Evolutionary conservation across 2,113 vertebrate genomes (phyloP), one percentile per base, ranked within the genome.

Genomic region (Misgurnus mizolepis): DNA sequence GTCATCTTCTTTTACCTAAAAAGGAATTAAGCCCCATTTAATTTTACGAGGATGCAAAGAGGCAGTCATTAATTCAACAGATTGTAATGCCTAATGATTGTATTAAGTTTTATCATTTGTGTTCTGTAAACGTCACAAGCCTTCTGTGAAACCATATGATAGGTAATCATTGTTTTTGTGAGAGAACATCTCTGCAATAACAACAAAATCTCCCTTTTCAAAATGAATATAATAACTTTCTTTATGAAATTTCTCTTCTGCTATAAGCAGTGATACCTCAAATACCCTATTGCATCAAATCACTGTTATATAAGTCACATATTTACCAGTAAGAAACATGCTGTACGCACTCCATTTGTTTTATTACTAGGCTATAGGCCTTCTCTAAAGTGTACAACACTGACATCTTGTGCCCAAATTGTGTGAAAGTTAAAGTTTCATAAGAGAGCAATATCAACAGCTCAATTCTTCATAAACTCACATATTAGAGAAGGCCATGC

Each of bases 11-110:
- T 47, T 53, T 64, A 55, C 56, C 50, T 65, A n/a, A 65, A 22
- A 56, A 58, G 60, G 67, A 34, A 58, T 12, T 61, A 75, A 9
- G 7, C 49, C 8, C 27, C 41, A 67, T 50, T 80, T 15, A 61
- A 41, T 70, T 84, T 85, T 80, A 84, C 85, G 77, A 83, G 43
- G 60, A 67, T 77, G 55, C 47, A 70, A 12, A 18, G 34, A 22
- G 12, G 62, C 18, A 64, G 79, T 80, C 78, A 80, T 55, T 55
- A 11, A 39, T 72, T 73, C 61, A 50, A 50, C 43, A 79, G n/a
- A 18, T 7, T 62, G 55, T 4, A 56, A n/a, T 56, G 53, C 56
- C 40, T 43, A 4, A 40, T 15, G 15, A 6, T 47, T 49, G 15
- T 9, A 15, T 2, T 53, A 53, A 0, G 4, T 49, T 53, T 53